Base-by-base conservation (phyloP, 2,113 vertebrate species). In the Megaceryle torquata region DNA sequence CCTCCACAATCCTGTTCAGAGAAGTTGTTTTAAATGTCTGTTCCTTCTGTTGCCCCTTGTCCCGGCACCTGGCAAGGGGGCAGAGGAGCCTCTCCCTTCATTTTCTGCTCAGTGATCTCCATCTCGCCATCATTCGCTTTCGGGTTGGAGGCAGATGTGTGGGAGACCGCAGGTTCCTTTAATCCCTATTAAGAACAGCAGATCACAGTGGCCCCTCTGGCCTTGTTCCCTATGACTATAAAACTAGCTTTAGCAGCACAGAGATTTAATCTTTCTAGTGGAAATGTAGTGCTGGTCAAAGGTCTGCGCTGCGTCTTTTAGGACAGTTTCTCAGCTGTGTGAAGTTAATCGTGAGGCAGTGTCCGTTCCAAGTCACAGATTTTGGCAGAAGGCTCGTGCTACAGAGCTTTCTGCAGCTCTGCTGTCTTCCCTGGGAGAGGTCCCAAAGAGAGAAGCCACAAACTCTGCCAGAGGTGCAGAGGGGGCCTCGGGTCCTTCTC, bases 131-230 rank as follows among this genome's bases (percentile, higher is more conserved):
- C 8, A 0, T 51, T 92, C 0, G 2, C 91, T 93, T 93, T 94
- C 90, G 91, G 91, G 80, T 91, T 87, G 91, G 81, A 95, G 86
- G 86, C 74, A 88, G 92, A 83, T 92, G 77, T 92, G 81, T 11
- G 1, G 59, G 61, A 96, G 92, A 86, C 88, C 3, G 1, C 15
- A 65, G 69, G 74, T 89, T 92, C 86, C 86, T 96, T 97, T 97
- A 94, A 95, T 95, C 96, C 88, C 86, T 89, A 50, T 96, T 95
- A 96, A 92, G 95, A 95, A 33, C 83, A 89, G 88, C 86, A 88
- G 92, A 95, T 96, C 96, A 94, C 86, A 95, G 94, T 96, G 93
- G 95, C 93, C 88, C 92, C 91, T 94, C 92, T 97, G 96, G 95
- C 92, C 96, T 96, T 82, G 67, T 94, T 96, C 88, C 81, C 83